Percentiles rank a stretch among this genome's conserved stretches.
These are phyloP conservation scores for Hemaris fuciformis DNA, from an alignment of 2,888 invertebrate genomes.

Conservation along the genomic window DNA sequence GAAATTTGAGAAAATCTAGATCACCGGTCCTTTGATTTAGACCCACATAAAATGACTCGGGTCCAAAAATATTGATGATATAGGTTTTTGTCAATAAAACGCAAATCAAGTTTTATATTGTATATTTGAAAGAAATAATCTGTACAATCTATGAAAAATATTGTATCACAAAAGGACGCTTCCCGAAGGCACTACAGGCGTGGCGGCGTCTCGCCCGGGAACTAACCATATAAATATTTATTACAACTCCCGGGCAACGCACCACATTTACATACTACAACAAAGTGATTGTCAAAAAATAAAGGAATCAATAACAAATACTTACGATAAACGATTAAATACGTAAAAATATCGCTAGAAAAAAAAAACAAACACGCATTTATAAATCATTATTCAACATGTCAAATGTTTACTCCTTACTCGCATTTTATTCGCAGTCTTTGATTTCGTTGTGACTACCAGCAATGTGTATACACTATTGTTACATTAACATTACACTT, in stretches of 20 bases:
- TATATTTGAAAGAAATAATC: conserved; percentile 76
- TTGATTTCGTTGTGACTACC: conserved; percentile 80
- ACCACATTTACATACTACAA: conserved; percentile 45
- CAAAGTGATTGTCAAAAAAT: conserved; percentile 75
- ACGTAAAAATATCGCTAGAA: conserved; percentile 59
- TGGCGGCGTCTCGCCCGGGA: conserved; percentile 24
- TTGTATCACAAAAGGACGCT: conserved; percentile 79
- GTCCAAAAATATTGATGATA: too few species aligned
- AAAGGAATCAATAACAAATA: conserved; percentile 66
- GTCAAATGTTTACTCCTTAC: conserved; percentile 56
- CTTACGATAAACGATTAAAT: conserved; percentile 63
- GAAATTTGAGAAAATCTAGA: too few species aligned
- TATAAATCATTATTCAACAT: conserved; percentile 40
- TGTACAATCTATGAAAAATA: conserved; percentile 75
- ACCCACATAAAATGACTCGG: too few species aligned
- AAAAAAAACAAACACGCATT: conserved; percentile 37
- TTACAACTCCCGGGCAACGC: conserved; percentile 19
- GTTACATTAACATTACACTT: conserved; percentile 33
- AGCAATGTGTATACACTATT: conserved; percentile 54
- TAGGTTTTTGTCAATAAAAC: conserved; percentile 17
- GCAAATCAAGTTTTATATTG: conserved; percentile 46
- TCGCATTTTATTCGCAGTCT: conserved; percentile 68
- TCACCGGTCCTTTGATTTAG: too few species aligned
- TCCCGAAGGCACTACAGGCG: conserved; percentile 68
- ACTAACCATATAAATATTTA: conserved; percentile 19